Conservation (phyloP, 2,797 vertebrate genomes). For the Sebastes reedi region DNA sequence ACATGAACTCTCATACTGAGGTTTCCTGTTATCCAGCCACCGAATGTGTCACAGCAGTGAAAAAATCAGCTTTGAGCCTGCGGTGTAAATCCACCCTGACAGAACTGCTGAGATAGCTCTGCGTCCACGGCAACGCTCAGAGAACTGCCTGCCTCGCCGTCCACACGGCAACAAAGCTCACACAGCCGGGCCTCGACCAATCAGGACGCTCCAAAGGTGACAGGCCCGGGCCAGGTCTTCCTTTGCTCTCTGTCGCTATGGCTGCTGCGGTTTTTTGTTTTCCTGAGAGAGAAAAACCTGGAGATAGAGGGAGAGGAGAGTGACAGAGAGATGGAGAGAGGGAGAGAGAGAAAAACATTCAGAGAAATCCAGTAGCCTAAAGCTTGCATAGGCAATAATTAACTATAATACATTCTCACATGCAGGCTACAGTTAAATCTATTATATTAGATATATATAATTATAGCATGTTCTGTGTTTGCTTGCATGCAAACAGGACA, state of each 20-base stretch:
- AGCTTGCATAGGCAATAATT: not conserved
- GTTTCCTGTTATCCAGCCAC: conserved; percentile 39
- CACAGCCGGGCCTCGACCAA: conserved; percentile 68
- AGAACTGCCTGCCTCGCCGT: conserved; percentile 70
- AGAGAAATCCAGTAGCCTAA: not conserved
- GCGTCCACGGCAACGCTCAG: conserved; percentile 73
- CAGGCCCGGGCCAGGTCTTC: conserved; percentile 78
- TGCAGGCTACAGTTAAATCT: not conserved
- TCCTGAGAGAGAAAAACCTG: conserved; percentile 54
- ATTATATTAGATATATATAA: no score
- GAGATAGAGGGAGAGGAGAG: conserved; percentile 34
- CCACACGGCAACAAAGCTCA: conserved; percentile 80
- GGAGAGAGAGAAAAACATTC: not conserved
- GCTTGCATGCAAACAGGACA: not conserved
- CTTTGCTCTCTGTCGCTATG: conserved; percentile 81
- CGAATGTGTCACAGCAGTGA: conserved; percentile 51
- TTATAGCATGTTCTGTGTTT: not conserved
- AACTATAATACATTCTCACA: not conserved
- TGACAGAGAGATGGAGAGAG: conserved; percentile 18
- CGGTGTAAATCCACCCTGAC: conserved; percentile 71
- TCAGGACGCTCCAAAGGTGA: conserved; percentile 75
- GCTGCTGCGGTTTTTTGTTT: conserved; percentile 72
- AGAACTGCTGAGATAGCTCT: conserved; percentile 79
- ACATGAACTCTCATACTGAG: not conserved
- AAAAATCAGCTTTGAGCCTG: conserved; percentile 49